phyloP scores from a whole-genome alignment of 1,140 invertebrate species.

The Condylostylus longicornis region DNA sequence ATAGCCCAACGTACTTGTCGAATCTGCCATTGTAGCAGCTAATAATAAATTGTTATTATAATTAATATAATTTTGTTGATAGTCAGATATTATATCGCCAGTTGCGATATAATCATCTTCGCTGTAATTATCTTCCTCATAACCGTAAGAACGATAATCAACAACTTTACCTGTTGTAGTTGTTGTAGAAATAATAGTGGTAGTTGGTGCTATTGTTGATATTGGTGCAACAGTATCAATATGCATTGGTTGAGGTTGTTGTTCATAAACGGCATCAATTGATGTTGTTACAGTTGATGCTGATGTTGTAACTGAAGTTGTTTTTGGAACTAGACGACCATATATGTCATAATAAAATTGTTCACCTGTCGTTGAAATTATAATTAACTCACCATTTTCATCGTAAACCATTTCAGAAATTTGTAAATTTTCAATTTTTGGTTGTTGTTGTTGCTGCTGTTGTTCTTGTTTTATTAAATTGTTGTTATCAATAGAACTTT shows the following conservation, averaged over 20 bases:
- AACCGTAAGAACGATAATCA: constrained; percentile 7
- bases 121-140: constrained; percentile 11
- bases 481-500: too few relatives aligned
- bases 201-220: too few relatives aligned
- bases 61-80: constrained; percentile 5
- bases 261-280: neutral
- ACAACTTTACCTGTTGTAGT: constrained; percentile 1
- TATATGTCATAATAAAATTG: neutral
- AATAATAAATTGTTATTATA: neutral
- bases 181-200: too few relatives aligned
- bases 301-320: neutral
- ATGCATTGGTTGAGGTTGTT: constrained; percentile 1
- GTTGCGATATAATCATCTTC: constrained; percentile 10
- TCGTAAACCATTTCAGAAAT: too few relatives aligned
- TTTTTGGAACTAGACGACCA: neutral
- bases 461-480: too few relatives aligned
- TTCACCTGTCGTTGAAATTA: neutral
- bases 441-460: too few relatives aligned
- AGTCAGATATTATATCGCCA: constrained; percentile 5
- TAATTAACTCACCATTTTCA: too few relatives aligned
- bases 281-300: neutral
- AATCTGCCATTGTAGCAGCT: constrained; percentile 3
- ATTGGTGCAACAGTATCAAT: neutral
- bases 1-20: constrained; percentile 1
- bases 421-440: too few relatives aligned